Percentiles rank a stretch among this genome's conserved stretches.
phyloP scores from a whole-genome alignment of 2,113 vertebrate species.

The Entomyzon cyanotis region DNA sequence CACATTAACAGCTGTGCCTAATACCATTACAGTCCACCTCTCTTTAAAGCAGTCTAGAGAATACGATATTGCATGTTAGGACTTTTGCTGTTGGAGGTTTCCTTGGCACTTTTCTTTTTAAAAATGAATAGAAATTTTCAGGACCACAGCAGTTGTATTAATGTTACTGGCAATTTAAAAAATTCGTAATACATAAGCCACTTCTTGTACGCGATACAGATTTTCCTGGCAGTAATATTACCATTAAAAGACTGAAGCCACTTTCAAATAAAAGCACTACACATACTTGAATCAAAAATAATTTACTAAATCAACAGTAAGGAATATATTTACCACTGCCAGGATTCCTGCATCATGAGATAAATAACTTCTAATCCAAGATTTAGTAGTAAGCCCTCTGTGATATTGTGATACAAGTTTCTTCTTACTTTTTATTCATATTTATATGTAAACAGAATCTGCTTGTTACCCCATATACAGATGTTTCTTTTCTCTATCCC shows the following conservation, averaged over 20 bases:
- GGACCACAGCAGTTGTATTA: neutral
- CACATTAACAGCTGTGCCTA: slow-evolving; percentile 63
- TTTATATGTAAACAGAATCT: slow-evolving; percentile 37
- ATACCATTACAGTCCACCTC: slow-evolving; percentile 52
- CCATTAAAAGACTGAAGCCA: neutral
- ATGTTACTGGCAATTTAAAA: neutral
- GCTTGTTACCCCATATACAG: slow-evolving; percentile 4
- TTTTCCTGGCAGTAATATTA: neutral
- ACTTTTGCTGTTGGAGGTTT: neutral
- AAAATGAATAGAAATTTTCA: neutral
- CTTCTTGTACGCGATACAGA: neutral
- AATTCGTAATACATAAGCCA: neutral
- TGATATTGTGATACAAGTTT: neutral
- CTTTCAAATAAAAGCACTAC: neutral
- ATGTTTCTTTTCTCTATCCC: neutral
- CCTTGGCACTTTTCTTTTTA: neutral
- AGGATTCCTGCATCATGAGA: neutral
- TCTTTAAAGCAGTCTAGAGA: slow-evolving; percentile 49
- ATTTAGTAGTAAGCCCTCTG: slow-evolving; percentile 19
- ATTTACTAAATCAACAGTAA: neutral
- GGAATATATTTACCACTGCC: neutral
- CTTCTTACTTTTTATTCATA: neutral
- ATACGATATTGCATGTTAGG: neutral
- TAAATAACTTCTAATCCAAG: slow-evolving; percentile 11
- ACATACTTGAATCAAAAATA: neutral